Percentiles rank a stretch among this genome's conserved stretches.
phyloP scores from a whole-genome alignment of 1,140 invertebrate genomes.

The Frieseomelitta varia region DNA sequence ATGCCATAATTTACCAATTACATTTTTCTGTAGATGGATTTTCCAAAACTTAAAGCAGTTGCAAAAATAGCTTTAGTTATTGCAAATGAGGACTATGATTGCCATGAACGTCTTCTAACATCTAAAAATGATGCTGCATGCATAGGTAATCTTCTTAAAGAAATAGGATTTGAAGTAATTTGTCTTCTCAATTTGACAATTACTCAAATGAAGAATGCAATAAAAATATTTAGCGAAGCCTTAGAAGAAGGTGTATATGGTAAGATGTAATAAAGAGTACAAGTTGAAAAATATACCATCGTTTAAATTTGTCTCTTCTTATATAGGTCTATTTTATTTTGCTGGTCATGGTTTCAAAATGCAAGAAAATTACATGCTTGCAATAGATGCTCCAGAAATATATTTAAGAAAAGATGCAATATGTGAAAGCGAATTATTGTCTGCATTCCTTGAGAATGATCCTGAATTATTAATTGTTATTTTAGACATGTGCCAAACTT shows the following conservation, averaged over 20 bases:
- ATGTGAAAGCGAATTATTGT: conserved; percentile 75
- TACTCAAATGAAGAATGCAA: conserved; percentile 74
- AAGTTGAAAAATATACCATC: neutral
- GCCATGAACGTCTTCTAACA: conserved; percentile 67
- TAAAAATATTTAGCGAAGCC: conserved; percentile 68
- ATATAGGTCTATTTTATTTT: conserved; percentile 76
- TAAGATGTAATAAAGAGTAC: conserved; percentile 49
- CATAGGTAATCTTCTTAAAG: conserved; percentile 71
- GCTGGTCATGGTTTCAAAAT: conserved; percentile 80
- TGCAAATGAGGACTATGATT: conserved; percentile 73
- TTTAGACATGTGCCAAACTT: conserved; percentile 77
- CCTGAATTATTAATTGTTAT: conserved; percentile 75
- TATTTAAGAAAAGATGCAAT: conserved; percentile 74
- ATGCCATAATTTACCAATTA: conserved; percentile 11
- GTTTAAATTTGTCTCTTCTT: conserved; percentile 22
- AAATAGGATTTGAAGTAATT: conserved; percentile 77
- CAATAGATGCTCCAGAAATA: conserved; percentile 71
- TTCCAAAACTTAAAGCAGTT: conserved; percentile 69
- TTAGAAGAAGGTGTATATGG: conserved; percentile 74
- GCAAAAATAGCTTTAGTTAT: conserved; percentile 78
- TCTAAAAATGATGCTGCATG: conserved; percentile 74
- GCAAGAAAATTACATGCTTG: conserved; percentile 77
- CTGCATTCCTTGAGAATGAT: conserved; percentile 68
- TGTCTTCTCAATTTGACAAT: conserved; percentile 70
- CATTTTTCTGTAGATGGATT: conserved; percentile 60